Evolutionary conservation across 2,888 invertebrate species (phyloP), one percentile per base, ranked within the genome.

Genomic region (Idaea biselata): DNA sequence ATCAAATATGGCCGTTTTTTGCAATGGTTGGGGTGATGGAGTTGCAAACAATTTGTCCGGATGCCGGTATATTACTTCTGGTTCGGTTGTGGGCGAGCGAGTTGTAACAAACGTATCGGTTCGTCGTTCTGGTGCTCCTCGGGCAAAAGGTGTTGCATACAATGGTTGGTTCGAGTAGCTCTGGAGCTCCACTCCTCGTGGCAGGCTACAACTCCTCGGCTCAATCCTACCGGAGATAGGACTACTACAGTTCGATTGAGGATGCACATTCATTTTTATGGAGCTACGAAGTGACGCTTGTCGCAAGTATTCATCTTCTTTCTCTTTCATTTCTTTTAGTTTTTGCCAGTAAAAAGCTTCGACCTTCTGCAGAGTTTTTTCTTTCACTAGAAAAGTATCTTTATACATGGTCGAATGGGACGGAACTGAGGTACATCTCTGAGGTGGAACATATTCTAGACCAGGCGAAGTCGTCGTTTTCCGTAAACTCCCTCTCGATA

Each of bases 311-410:
- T 93, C 88, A 73, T 95, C 95, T 82, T 95, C 94, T 78, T 94
- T 93, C 58, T 94, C 89, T 74, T 94, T 95, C 64, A 94, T 79
- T 79, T 94, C 94, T 76, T 94, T 94, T 62, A 95, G 82, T 76
- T 95, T 94, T 71, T 95, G 94, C 95, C 95, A 95, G 69, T 95
- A 95, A 73, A 94, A 95, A 0, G 94, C 95, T 78, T 95, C 95
- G 0, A 94, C 93, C 76, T 91, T 93, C 74, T 93, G 93, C 14
- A 94, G 82, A 55, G 94, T 93, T 73, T 93, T 93, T 69, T 93
- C 91, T 80, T 93, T 94, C 65, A 93, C 91, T 7, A 63, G 8
- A 11, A 63, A 62, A 8, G 68, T 68, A 16, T 75, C 73, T 53
- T 80, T 75, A 7, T 60, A 63, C 8, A 60, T 33, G 8, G 62